Base-by-base conservation (phyloP, 2,797 vertebrate genomes). In the Crocodylus rhombifer region DNA sequence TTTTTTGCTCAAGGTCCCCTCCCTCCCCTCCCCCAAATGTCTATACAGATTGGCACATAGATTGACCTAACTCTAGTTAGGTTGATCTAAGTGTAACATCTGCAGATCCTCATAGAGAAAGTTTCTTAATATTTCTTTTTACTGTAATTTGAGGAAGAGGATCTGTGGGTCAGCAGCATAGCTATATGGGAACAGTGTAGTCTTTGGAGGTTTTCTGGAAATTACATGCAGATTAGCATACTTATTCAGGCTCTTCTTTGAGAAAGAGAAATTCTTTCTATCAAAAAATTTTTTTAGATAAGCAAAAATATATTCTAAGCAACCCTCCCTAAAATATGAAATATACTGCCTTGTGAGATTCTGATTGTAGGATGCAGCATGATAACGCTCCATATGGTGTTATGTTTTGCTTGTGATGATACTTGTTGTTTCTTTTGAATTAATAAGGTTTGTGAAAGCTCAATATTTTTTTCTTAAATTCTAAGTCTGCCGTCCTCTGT, bases 131-230 rank as follows among this genome's bases (percentile, higher is more conserved):
- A 26, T 64, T 21, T 64, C 42, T 42, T 42, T 42, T 42, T 42
- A 42, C 42, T 42, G 3, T 42, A 42, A 42, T 42, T 42, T 42
- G 42, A 8, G 42, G 42, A 42, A 42, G 15, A 63, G 21, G 64
- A 74, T 3, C 4, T 65, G 28, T 28, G 78, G 85, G 84, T 6
- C 77, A 6, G 7, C 75, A 71, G 7, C 23, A 42, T 73, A 42
- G 21, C 69, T 36, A 16, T 5, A 73, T 21, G 20, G 14, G 69
- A 73, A 42, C 69, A 73, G 7, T 9, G 56, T 5, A 60, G 30
- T 33, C 18, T 4, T 20, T 4, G 55, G 61, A 14, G 21, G 4
- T 42, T 6, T 0, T 1, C 0, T n/a, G n/a, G 51, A 33, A 8
- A 7, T 86, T 74, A 7, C n/a, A 7, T 6, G 15, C 82, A 84